Conservation (phyloP, 1,140 invertebrate genomes). For the Gonioctena quinquepunctata region DNA sequence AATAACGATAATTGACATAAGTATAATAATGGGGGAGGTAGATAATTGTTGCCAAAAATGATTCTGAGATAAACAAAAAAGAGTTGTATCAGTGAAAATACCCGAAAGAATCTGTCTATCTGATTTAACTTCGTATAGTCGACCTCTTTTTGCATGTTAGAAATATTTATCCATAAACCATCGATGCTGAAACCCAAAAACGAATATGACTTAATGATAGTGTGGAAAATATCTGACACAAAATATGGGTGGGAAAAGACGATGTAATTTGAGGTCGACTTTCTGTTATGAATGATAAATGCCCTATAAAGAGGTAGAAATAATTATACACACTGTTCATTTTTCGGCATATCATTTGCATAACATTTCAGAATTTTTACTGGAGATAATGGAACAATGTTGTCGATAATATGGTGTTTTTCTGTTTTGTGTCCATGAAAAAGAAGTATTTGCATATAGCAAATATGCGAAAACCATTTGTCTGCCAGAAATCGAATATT, state of each 20-base stretch:
- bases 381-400: neutral
- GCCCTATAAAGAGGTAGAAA: neutral
- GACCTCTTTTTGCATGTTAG: slow-evolving; percentile 5
- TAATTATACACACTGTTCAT: neutral
- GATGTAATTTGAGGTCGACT: neutral
- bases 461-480: no score
- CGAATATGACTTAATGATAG: neutral
- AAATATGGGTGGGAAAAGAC: slow-evolving; percentile 5
- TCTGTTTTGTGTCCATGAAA: no score
- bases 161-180: neutral
- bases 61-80: neutral
- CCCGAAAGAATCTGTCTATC: neutral
- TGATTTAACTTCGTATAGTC: neutral
- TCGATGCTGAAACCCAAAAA: neutral
- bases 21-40: neutral
- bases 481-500: no score
- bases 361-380: neutral
- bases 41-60: no score
- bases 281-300: slow-evolving; percentile 7
- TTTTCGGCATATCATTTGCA: neutral
- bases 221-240: neutral
- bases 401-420: neutral
- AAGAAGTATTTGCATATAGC: no score
- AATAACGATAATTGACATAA: neutral
- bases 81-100: neutral